These are phyloP conservation scores for Sinonovacula constricta DNA, from an alignment of 1,140 invertebrate genomes.

Conservation along the genomic window DNA sequence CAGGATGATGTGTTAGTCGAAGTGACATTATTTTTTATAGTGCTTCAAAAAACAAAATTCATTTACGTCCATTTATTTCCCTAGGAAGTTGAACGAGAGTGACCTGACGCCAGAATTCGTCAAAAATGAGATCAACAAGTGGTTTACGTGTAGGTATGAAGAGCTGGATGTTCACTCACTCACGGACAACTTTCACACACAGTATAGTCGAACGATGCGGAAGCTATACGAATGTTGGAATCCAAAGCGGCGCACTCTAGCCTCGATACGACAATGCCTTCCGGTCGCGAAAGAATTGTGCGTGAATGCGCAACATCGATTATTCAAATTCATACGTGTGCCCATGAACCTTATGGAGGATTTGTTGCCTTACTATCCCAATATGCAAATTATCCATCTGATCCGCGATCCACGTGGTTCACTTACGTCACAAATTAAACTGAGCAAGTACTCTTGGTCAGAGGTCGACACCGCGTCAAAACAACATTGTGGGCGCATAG, in stretches of 20 bases:
- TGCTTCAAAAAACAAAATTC: neutral
- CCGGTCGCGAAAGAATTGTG: constrained; percentile 29
- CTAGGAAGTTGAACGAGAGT: neutral
- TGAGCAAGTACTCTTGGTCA: neutral
- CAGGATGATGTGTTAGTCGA: neutral
- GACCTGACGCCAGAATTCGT: constrained; percentile 15
- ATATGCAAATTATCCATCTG: constrained; percentile 49
- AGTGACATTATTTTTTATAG: neutral
- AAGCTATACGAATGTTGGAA: constrained; percentile 9
- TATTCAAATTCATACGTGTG: constrained; percentile 51
- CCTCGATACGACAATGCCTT: constrained; percentile 13
- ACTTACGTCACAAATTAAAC: neutral
- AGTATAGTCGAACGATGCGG: constrained; percentile 22
- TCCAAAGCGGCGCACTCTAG: constrained; percentile 5
- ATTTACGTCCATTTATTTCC: neutral
- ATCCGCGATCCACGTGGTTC: constrained; percentile 8
- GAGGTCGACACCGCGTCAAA: neutral
- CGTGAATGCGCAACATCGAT: constrained; percentile 5
- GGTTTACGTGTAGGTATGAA: constrained; percentile 21
- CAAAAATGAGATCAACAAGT: constrained; percentile 9
- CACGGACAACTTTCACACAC: constrained; percentile 23
- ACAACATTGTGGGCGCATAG: neutral
- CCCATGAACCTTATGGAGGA: constrained; percentile 32
- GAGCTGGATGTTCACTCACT: constrained; percentile 26
- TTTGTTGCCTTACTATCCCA: constrained; percentile 34